A percentile compares a stretch with the other conserved stretches of the same genome.
These are phyloP conservation scores for Nymphalis c-album DNA, from an alignment of 2,888 invertebrate genomes.

Conservation along the genomic window DNA sequence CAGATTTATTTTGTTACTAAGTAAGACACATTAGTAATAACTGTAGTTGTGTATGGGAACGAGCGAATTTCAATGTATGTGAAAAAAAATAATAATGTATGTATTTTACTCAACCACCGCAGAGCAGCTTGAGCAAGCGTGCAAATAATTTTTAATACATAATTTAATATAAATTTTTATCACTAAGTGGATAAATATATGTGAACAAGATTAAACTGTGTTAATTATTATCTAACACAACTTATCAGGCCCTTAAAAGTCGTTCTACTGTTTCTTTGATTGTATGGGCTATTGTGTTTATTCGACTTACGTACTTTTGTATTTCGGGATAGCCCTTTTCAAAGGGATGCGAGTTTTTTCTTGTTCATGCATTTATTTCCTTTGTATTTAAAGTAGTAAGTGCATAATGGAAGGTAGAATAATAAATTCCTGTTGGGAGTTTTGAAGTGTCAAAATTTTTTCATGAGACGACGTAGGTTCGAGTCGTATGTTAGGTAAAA, in stretches of 20 bases:
- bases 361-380: constrained; percentile 35
- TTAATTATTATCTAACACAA: constrained; percentile 34
- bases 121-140: constrained; percentile 74
- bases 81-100: constrained; percentile 41
- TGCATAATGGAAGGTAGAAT: constrained; percentile 68
- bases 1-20: constrained; percentile 68
- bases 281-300: not conserved
- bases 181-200: constrained; percentile 50
- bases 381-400: constrained; percentile 59
- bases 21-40: constrained; percentile 56
- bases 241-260: not conserved
- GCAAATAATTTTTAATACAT: constrained; percentile 67
- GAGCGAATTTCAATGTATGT: constrained; percentile 71
- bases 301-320: constrained; percentile 1
- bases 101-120: constrained; percentile 66
- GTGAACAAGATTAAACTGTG: constrained; percentile 48
- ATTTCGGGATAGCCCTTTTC: not conserved
- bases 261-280: not conserved
- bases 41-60: constrained; percentile 61
- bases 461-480: constrained; percentile 62
- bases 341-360: constrained; percentile 13
- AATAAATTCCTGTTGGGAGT: constrained; percentile 62
- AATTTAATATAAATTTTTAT: constrained; percentile 59
- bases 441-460: constrained; percentile 77
- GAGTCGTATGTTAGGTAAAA: constrained; percentile 71